Conservation (phyloP, 2,797 vertebrate genomes). For the Nannoperca obscura region DNA sequence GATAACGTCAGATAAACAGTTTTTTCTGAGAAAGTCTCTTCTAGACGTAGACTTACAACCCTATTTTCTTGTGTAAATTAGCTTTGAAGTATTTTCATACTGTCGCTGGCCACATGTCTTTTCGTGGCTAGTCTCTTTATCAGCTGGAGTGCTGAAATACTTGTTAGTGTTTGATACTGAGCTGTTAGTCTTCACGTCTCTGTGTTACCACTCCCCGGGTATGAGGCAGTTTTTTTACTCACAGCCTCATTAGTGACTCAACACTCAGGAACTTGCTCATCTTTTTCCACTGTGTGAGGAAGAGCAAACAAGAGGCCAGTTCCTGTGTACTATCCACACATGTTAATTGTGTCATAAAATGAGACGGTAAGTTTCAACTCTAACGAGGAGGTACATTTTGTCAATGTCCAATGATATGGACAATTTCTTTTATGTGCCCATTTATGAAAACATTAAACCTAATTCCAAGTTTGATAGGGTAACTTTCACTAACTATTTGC, state of each 20-base stretch:
- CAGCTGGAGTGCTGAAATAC: slow-evolving; percentile 34
- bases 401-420: background rate
- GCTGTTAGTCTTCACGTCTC: slow-evolving; percentile 55
- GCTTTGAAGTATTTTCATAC: background rate
- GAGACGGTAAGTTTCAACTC: slow-evolving; percentile 8
- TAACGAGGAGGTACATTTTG: slow-evolving; percentile 14
- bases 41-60: background rate
- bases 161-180: slow-evolving; percentile 38
- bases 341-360: slow-evolving; percentile 12
- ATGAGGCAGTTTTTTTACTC: slow-evolving; percentile 26
- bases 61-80: slow-evolving; percentile 13
- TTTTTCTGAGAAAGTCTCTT: background rate
- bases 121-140: slow-evolving; percentile 1
- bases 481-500: slow-evolving; percentile 11
- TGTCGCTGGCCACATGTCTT: background rate
- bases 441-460: slow-evolving; percentile 12
- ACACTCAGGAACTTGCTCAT: slow-evolving; percentile 36
- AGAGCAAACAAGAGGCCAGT: slow-evolving; percentile 34
- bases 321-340: slow-evolving; percentile 47
- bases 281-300: slow-evolving; percentile 56
- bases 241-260: slow-evolving; percentile 57
- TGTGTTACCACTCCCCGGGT: slow-evolving; percentile 40
- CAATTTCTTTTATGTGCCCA: background rate
- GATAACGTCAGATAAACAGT: slow-evolving; percentile 40
- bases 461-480: background rate